phyloP scores from a whole-genome alignment of 2,797 vertebrate genomes.

The Mormyrops attenuatus region DNA sequence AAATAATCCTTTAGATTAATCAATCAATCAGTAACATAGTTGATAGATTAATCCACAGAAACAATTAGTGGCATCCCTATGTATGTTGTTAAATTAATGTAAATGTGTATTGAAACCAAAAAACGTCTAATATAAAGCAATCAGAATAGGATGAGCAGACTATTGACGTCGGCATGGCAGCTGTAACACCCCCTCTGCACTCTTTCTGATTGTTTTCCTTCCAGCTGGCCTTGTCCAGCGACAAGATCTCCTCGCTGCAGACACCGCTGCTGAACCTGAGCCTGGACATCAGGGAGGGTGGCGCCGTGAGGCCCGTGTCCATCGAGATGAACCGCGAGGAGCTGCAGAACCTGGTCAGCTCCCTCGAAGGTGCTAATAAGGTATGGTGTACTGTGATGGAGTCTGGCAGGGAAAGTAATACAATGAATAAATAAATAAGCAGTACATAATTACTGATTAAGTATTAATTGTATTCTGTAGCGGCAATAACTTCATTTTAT shows the following conservation, averaged over 20 bases:
- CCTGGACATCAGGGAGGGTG: slow-evolving; percentile 77
- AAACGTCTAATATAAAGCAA: background rate
- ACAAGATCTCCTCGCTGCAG: slow-evolving; percentile 86
- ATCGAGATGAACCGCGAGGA: slow-evolving; percentile 91
- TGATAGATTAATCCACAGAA: background rate
- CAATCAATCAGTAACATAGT: background rate
- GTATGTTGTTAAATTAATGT: background rate
- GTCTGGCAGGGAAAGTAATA: background rate
- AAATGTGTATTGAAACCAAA: background rate
- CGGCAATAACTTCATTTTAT: background rate
- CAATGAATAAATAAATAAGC: background rate
- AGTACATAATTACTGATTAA: background rate
- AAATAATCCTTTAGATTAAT: background rate
- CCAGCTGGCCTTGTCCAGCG: slow-evolving; percentile 90
- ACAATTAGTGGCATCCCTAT: background rate
- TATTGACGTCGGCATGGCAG: background rate
- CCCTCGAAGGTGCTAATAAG: slow-evolving; percentile 90
- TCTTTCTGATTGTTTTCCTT: slow-evolving; percentile 23
- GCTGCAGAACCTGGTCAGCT: slow-evolving; percentile 75
- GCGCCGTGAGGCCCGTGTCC: slow-evolving; percentile 62
- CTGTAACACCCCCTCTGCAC: background rate
- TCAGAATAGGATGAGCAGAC: background rate
- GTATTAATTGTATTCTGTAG: background rate
- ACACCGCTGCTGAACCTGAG: slow-evolving; percentile 82
- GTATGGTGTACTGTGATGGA: slow-evolving; percentile 47